phyloP scores from a whole-genome alignment of 2,888 invertebrate genomes.

The Bimastos eiseni region DNA sequence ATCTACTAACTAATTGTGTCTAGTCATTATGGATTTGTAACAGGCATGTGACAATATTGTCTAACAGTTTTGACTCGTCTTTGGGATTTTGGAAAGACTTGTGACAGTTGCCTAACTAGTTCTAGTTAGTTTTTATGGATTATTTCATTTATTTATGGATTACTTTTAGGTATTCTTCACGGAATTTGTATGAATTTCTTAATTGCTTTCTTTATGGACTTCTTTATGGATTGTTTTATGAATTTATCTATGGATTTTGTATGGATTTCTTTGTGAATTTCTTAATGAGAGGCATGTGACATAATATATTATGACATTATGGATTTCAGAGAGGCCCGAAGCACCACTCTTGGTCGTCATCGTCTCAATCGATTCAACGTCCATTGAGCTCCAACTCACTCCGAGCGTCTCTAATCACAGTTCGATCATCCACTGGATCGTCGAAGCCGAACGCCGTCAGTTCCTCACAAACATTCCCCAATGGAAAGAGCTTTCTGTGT shows the following conservation, averaged over 20 bases:
- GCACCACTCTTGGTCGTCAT: constrained; percentile 84
- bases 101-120: no score
- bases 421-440: constrained; percentile 73
- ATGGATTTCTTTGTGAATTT: neutral
- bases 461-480: neutral
- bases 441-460: constrained; percentile 30
- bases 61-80: neutral
- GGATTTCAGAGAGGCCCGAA: constrained; percentile 45
- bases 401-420: constrained; percentile 98
- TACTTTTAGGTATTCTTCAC: no score
- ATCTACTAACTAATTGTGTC: neutral
- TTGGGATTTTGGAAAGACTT: neutral
- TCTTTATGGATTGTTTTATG: no score
- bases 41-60: neutral
- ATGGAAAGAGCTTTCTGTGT: constrained; percentile 82
- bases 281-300: no score
- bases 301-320: no score
- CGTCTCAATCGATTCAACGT: constrained; percentile 92
- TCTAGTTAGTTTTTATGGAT: no score
- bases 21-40: neutral
- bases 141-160: no score
- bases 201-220: no score
- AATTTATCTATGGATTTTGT: neutral
- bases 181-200: no score
- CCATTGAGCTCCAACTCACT: constrained; percentile 90